These are phyloP conservation scores for Gordius sp. DNA, from an alignment of 2,888 invertebrate species.

Conservation along the genomic window DNA sequence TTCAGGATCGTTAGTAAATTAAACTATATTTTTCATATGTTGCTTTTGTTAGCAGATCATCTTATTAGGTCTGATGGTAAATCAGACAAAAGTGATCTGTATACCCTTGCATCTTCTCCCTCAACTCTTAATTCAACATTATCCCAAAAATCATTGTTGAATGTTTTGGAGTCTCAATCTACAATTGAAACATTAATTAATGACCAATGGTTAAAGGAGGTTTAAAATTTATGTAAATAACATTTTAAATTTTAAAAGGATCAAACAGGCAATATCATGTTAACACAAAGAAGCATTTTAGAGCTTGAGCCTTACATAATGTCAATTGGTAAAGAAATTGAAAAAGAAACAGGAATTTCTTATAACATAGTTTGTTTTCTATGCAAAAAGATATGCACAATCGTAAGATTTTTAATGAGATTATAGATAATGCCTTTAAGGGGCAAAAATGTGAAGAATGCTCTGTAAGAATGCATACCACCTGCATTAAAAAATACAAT, in stretches of 20 bases:
- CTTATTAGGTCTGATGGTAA: too few relatives aligned
- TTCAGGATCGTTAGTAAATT: too few relatives aligned
- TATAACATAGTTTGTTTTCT: background rate
- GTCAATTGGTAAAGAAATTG: background rate
- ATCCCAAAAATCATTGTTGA: background rate
- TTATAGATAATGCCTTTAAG: background rate
- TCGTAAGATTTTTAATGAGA: background rate
- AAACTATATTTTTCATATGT: too few relatives aligned
- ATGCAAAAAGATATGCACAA: background rate
- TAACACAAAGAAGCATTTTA: background rate
- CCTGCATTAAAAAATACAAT: background rate
- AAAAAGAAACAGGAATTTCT: background rate
- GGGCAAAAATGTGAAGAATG: background rate
- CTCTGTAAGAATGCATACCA: background rate
- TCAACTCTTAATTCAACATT: background rate
- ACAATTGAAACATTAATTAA: background rate
- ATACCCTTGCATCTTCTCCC: background rate
- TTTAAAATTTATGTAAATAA: background rate
- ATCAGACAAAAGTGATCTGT: too few relatives aligned
- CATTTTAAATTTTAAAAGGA: background rate
- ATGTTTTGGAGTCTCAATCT: background rate
- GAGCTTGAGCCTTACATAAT: background rate
- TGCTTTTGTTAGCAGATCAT: too few relatives aligned
- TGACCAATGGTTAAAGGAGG: background rate
- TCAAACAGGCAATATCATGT: background rate